Evolutionary conservation across 2,113 vertebrate genomes (phyloP).

Genomic region (Vimba vimba): DNA sequence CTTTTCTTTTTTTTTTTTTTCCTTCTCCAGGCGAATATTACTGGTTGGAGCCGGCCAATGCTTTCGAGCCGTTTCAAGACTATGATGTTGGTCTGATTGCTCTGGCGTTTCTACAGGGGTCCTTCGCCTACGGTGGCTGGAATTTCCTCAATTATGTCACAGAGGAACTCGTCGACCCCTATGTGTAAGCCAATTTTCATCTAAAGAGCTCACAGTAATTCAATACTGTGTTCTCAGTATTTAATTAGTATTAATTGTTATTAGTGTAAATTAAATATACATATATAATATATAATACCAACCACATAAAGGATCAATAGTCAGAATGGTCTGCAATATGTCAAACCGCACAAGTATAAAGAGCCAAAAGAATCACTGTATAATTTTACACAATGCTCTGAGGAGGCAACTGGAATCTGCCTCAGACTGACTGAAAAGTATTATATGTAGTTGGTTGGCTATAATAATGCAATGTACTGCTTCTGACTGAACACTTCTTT

Average conservation of each 20-base stretch:
- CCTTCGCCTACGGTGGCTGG: constrained; percentile 93
- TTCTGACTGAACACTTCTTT: not conserved
- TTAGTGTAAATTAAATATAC: not conserved
- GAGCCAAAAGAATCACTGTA: not conserved
- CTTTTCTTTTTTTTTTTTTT: not conserved
- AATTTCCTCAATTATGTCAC: constrained; percentile 97
- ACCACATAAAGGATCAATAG: not conserved
- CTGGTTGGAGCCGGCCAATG: constrained; percentile 88
- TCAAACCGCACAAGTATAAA: not conserved
- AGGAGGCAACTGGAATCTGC: not conserved
- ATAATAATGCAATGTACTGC: not conserved
- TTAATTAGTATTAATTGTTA: constrained; percentile 1
- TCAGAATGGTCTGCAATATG: not conserved
- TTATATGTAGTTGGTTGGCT: not conserved
- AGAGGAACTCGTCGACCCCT: constrained; percentile 90
- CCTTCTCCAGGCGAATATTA: constrained; percentile 83
- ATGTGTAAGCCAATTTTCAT: constrained; percentile 76
- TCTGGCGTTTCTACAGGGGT: constrained; percentile 89
- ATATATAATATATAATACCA: not conserved
- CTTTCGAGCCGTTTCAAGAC: constrained; percentile 87
- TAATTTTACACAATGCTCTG: not conserved
- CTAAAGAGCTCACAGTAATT: constrained; percentile 10
- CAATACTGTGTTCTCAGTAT: not conserved
- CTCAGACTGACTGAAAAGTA: not conserved
- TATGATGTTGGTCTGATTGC: constrained; percentile 87